A percentile compares a stretch with the other conserved stretches of the same genome.
Conservation (phyloP, 2,113 vertebrate species). For the Plestiodon gilberti region DNA sequence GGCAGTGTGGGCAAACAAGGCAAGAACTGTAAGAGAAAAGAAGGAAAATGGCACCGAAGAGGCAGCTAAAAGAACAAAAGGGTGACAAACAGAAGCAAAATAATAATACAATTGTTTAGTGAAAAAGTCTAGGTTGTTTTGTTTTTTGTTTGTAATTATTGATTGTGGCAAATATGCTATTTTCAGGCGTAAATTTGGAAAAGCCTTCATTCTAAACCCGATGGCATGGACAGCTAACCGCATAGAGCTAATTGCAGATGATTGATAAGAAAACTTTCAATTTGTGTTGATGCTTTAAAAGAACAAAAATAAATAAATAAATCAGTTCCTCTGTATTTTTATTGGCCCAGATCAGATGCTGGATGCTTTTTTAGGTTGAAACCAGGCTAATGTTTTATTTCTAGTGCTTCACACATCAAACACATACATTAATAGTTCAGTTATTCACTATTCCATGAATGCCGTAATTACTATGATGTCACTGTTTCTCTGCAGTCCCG, state of each 20-base stretch:
- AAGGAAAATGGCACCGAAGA: neutral
- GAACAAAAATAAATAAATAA: too few relatives aligned
- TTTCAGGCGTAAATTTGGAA: too few relatives aligned
- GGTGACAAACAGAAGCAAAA: neutral
- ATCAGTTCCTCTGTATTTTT: neutral
- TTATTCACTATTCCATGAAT: neutral
- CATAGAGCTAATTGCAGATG: neutral
- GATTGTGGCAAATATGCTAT: too few relatives aligned
- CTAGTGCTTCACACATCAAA: neutral
- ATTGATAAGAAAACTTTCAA: neutral
- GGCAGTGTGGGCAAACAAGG: neutral
- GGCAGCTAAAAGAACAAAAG: neutral
- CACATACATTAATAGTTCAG: neutral
- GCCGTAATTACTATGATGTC: neutral
- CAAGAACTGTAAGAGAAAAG: neutral
- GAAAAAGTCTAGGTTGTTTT: neutral
- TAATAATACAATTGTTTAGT: too few relatives aligned
- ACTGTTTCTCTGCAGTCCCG: slow-evolving; percentile 77
- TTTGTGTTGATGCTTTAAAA: neutral
- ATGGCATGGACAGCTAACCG: neutral
- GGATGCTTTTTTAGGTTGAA: neutral
- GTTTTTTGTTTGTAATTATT: neutral
- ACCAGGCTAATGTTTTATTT: too few relatives aligned
- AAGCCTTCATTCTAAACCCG: neutral
- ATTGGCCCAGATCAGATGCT: neutral